A percentile compares a stretch with the other conserved stretches of the same genome.
phyloP scores from a whole-genome alignment of 2,113 vertebrate species.

The Hassar affinis region DNA sequence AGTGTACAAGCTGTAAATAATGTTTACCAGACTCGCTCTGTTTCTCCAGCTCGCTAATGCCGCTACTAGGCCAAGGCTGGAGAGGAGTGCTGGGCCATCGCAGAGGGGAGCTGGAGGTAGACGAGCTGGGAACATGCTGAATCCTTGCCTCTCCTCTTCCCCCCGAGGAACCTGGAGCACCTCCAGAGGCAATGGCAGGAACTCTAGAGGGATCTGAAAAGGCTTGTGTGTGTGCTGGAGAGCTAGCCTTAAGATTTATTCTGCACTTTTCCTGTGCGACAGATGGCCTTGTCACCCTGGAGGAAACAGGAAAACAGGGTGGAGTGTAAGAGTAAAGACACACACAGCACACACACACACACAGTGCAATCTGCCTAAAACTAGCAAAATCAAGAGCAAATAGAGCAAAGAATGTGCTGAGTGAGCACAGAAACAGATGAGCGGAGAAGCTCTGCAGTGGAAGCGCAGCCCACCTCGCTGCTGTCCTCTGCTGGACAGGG shows the following conservation, averaged over 20 bases:
- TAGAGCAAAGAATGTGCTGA: background rate
- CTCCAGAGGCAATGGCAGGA: constrained; percentile 19
- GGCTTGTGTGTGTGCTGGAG: constrained; percentile 18
- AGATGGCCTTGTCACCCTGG: constrained; percentile 34
- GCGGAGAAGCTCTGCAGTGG: background rate
- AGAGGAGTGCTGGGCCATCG: constrained; percentile 50
- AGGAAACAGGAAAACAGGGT: constrained; percentile 12
- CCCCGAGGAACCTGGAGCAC: constrained; percentile 31
- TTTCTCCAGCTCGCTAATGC: constrained; percentile 55
- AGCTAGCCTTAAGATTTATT: constrained; percentile 27
- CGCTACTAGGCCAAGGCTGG: constrained; percentile 46
- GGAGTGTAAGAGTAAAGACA: background rate
- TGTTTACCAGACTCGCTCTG: constrained; percentile 61
- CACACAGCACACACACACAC: constrained; percentile 4
- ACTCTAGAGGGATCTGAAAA: background rate
- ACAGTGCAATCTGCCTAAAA: background rate
- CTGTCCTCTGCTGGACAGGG: constrained; percentile 68
- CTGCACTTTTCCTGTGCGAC: constrained; percentile 22
- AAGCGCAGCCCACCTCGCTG: constrained; percentile 66
- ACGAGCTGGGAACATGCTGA: constrained; percentile 31
- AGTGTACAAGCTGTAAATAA: background rate
- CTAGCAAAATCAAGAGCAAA: background rate
- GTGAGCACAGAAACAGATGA: background rate
- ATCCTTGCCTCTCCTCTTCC: background rate
- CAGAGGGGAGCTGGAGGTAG: constrained; percentile 53